Percentiles rank a stretch among this genome's conserved stretches.
These are phyloP conservation scores for Nomada flava DNA, from an alignment of 2,888 invertebrate genomes.

Conservation along the genomic window DNA sequence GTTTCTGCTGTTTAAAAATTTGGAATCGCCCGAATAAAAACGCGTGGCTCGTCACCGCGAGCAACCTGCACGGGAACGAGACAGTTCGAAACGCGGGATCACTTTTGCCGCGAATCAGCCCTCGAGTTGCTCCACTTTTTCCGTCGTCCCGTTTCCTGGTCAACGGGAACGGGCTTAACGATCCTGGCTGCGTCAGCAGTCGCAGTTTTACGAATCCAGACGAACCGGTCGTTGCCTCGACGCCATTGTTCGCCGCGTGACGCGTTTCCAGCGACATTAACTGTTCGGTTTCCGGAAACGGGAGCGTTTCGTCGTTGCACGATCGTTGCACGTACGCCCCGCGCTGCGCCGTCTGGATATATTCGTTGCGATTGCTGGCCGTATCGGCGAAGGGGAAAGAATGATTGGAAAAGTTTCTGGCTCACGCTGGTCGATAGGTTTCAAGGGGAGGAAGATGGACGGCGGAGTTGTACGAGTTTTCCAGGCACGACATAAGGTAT, in stretches of 20 bases:
- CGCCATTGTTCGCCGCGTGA: slow-evolving; percentile 34
- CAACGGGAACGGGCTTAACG: slow-evolving; percentile 19
- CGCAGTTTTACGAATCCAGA: slow-evolving; percentile 26
- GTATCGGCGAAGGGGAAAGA: slow-evolving; percentile 14
- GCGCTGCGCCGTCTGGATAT: background rate
- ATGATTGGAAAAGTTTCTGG: slow-evolving; percentile 51
- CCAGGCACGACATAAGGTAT: slow-evolving; percentile 17
- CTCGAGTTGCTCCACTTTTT: background rate
- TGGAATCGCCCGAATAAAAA: too few species aligned
- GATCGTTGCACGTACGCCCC: background rate
- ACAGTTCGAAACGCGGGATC: slow-evolving; percentile 27
- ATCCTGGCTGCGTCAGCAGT: slow-evolving; percentile 44
- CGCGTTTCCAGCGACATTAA: slow-evolving; percentile 27
- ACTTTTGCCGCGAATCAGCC: slow-evolving; percentile 31
- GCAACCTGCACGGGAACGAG: background rate
- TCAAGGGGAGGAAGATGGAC: background rate
- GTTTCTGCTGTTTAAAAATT: too few species aligned
- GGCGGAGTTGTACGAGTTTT: slow-evolving; percentile 15
- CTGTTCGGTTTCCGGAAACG: slow-evolving; percentile 17
- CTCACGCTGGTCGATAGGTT: slow-evolving; percentile 25
- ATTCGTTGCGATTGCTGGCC: background rate
- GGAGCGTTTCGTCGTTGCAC: background rate
- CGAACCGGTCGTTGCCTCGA: background rate
- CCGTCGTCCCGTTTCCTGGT: background rate
- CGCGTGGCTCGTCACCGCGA: too few species aligned